A percentile compares a stretch with the other conserved stretches of the same genome.
Evolutionary conservation across 1,140 invertebrate species (phyloP).

Genomic region (Neotoxoptera formosana): DNA sequence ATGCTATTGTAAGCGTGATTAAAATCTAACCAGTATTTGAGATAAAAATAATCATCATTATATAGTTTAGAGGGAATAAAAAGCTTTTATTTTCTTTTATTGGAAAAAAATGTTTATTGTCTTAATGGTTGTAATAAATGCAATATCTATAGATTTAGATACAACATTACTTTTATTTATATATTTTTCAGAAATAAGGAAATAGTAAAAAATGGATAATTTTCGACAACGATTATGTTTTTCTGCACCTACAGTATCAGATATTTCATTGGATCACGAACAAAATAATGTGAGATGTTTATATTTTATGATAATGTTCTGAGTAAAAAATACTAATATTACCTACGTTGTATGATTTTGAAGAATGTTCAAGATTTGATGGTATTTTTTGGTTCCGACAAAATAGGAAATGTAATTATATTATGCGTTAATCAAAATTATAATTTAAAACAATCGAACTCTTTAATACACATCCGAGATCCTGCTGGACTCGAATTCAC

Average conservation of each 20-base stretch:
- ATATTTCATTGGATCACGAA: constrained; percentile 17
- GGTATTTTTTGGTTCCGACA: constrained; percentile 25
- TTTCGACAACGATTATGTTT: constrained; percentile 29
- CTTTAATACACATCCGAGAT: not conserved
- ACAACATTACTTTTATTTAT: not conserved
- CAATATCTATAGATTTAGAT: not conserved
- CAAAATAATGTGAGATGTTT: constrained; percentile 14
- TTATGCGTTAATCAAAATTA: constrained; percentile 6
- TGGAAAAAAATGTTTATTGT: not conserved
- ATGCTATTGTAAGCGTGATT: not conserved
- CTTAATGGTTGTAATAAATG: not conserved
- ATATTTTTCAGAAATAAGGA: not conserved
- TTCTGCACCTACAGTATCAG: not conserved
- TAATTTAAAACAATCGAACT: not conserved
- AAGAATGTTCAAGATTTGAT: constrained; percentile 35
- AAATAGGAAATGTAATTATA: not conserved
- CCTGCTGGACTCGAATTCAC: not conserved
- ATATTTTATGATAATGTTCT: not conserved
- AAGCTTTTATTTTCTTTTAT: not conserved
- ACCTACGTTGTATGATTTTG: not conserved
- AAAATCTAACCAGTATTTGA: not conserved
- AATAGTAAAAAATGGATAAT: not conserved
- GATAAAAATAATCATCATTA: not conserved
- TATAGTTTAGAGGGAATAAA: not conserved
- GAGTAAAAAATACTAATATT: not conserved